Percentiles rank a stretch among this genome's conserved stretches.
Conservation (phyloP, 1,140 invertebrate genomes). For the Maniola jurtina region DNA sequence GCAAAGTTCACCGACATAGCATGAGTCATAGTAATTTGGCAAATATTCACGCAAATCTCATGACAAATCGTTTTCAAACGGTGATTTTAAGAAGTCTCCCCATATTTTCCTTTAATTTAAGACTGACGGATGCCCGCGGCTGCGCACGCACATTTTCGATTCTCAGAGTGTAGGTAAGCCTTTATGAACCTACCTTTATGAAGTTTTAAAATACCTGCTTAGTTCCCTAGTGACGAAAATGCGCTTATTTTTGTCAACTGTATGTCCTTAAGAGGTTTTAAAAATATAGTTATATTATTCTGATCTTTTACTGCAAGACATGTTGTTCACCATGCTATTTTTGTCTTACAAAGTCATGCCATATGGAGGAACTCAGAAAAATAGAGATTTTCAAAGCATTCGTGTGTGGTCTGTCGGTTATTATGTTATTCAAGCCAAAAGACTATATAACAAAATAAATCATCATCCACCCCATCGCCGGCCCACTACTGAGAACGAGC, state of each 20-base stretch:
- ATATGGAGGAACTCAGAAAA: neutral
- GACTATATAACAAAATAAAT: no score
- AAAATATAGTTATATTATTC: no score
- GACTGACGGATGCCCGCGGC: no score
- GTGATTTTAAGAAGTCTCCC: neutral
- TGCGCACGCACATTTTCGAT: neutral
- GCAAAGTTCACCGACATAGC: conserved; percentile 25
- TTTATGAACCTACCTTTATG: no score
- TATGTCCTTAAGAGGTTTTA: no score
- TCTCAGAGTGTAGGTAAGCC: neutral
- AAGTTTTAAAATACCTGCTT: no score
- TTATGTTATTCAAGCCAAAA: neutral
- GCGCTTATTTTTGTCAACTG: no score
- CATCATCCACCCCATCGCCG: no score
- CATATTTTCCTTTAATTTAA: neutral
- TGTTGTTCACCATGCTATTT: neutral
- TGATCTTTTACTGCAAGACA: neutral
- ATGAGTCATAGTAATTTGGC: conserved; percentile 25
- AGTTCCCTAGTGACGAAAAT: no score
- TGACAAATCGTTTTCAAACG: conserved; percentile 29
- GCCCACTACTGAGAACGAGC: no score
- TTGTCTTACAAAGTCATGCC: neutral
- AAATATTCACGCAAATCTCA: conserved; percentile 20
- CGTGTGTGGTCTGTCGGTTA: neutral
- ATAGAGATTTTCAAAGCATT: neutral